These are phyloP conservation scores for Syngnathoides biaculeatus DNA, from an alignment of 2,113 vertebrate species.

Conservation along the genomic window DNA sequence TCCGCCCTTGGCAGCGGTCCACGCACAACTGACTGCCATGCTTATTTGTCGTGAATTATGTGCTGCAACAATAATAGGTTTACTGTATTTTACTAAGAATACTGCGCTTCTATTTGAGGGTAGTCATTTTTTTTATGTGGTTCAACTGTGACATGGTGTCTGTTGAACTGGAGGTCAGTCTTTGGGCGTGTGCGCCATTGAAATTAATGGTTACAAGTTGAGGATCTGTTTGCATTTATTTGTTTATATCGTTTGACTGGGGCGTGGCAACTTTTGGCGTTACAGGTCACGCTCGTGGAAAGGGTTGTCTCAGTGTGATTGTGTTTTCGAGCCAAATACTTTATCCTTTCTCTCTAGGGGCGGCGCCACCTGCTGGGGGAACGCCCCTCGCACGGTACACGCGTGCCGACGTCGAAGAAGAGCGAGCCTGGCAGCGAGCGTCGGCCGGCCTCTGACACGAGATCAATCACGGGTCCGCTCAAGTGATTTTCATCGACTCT, in stretches of 20 bases:
- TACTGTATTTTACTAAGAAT: too few species aligned
- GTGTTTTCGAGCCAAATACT: neutral
- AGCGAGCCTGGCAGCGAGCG: slow-evolving; percentile 2
- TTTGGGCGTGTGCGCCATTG: neutral
- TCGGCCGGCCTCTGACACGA: slow-evolving; percentile 20
- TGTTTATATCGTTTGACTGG: neutral
- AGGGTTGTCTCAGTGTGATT: neutral
- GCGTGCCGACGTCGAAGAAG: neutral
- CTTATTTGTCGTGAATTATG: too few species aligned
- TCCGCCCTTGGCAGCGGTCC: too few species aligned
- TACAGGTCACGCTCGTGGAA: too few species aligned
- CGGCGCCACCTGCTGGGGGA: neutral
- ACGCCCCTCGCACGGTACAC: neutral
- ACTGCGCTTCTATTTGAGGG: too few species aligned
- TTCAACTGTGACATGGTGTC: too few species aligned
- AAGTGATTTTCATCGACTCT: slow-evolving; percentile 48
- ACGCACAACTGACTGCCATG: too few species aligned
- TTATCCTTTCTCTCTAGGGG: neutral
- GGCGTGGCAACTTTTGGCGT: too few species aligned
- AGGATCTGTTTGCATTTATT: neutral
- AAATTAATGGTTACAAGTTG: neutral
- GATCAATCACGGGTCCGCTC: slow-evolving; percentile 55
- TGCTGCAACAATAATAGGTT: too few species aligned
- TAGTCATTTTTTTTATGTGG: too few species aligned
- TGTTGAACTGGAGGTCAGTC: too few species aligned